A percentile compares a stretch with the other conserved stretches of the same genome.
phyloP scores from a whole-genome alignment of 1,140 invertebrate genomes.

The Chironomus striatipennis region DNA sequence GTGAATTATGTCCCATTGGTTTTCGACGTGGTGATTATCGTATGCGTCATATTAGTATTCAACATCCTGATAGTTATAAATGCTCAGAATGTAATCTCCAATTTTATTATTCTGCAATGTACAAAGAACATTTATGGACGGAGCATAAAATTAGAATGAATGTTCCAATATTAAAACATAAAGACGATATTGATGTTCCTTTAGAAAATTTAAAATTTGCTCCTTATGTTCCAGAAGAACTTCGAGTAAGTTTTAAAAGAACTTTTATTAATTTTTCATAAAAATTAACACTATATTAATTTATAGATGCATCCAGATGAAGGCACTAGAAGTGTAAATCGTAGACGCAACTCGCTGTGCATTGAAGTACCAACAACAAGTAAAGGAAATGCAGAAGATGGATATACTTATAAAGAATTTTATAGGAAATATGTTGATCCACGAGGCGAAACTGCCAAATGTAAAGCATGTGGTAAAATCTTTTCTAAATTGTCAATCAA shows the following conservation, averaged over 20 bases:
- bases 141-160: background rate
- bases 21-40: background rate
- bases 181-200: background rate
- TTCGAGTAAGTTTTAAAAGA: background rate
- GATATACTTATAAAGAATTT: background rate
- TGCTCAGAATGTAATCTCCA: background rate
- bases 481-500: background rate
- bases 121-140: background rate
- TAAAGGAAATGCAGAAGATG: background rate
- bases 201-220: background rate
- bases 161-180: background rate
- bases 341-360: background rate
- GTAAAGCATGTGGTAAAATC: background rate
- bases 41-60: background rate
- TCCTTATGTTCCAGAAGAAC: background rate
- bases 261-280: conserved; percentile 1
- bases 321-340: background rate
- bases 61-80: background rate
- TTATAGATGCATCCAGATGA: background rate
- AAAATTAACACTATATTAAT: background rate
- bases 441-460: background rate
- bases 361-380: background rate
- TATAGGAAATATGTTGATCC: background rate
- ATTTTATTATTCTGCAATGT: background rate
- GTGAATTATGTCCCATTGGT: background rate